Evolutionary conservation across 2,888 invertebrate genomes (phyloP), one percentile per base, ranked within the genome.

Genomic region (Caenorhabditis japonica): DNA sequence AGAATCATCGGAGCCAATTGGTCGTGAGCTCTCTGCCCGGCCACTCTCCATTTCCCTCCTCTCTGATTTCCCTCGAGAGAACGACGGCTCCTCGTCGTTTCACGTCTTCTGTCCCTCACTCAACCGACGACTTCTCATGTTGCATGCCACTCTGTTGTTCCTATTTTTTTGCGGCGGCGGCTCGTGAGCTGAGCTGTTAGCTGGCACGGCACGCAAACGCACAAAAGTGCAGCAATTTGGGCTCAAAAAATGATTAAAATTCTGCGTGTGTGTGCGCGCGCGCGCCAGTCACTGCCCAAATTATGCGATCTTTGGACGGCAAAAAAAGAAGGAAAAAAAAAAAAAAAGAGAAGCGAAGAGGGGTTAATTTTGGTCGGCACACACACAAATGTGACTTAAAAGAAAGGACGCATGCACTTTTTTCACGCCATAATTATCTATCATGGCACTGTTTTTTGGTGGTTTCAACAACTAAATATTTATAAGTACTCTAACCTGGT

Each of bases 41-140:
- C 13, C 25, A 25, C 44, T 52, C 34, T 23, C 38, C 17, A 25
- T 2, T n/a, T n/a, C 46, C 25, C 30, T 34, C 19, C 33, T n/a
- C 46, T 49, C 55, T 64, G 64, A 64, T 64, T 64, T 64, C 64
- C 64, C 64, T 23, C 33, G 49, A 49, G 62, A 55, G 61, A 51
- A 33, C 30, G 36, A 43, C n/a, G n/a, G 34, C 34, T 33, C 33
- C 27, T 33, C 23, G 21, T 47, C 44, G 41, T 38, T 47, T 38
- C 30, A 30, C 30, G 10, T 30, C n/a, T 30, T 38, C 38, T 47
- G 25, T 30, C 30, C 12, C 30, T 33, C 27, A 23, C 27, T 30
- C 27, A 17, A 13, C 19, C 23, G 15, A 51, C 61, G 52, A 53
- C 52, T 62, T 62, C 61, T 62, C 47, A 47, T 43, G 23, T 43